Base-by-base conservation (phyloP, 2,888 invertebrate species). In the Caenorhabditis doughertyi region DNA sequence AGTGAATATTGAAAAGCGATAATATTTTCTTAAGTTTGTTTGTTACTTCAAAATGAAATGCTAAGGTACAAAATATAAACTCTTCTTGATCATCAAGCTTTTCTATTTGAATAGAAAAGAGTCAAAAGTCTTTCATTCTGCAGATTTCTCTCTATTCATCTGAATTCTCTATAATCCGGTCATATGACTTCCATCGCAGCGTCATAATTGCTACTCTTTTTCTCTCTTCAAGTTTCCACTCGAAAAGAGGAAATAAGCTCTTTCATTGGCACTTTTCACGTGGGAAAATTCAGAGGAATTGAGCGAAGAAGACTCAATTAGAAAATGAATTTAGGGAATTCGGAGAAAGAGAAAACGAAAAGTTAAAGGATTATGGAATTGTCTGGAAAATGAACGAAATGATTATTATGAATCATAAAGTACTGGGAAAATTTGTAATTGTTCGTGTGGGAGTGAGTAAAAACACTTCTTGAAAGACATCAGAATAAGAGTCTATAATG, bases 161-260 rank as follows among this genome's bases (percentile, higher is more conserved):
- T n/a, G n/a, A 35, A 29, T 39, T 21, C 8, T 55, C 16, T 13
- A 35, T 67, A 51, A 51, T 67, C 67, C 44, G 42, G 9, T 68
- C 55, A 18, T 44, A 21, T 70, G 68, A 55, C 68, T 55, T 27
- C 65, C 27, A 2, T 44, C 42, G 35, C 16, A 5, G 32, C 42
- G 35, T 32, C 55, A 39, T 68, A 47, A 64, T 47, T 47, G 47
- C n/a, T 64, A 9, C 44, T 47, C 23, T 60, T 23, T 60, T 39
- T 21, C 4, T 44, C 44, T 62, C 16, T 62, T 27, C 29, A 29
- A 29, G 29, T 55, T 32, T 32, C 9, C 51, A 51, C 3, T 2
- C 5, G 18, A 51, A 7, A 25, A 25, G 13, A 51, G 51, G 51
- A 51, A 51, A 51, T 51, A 51, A 18, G 44, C 44, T 47, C 42